phyloP scores from a whole-genome alignment of 2,888 invertebrate genomes.

The Villa cingulata region DNA sequence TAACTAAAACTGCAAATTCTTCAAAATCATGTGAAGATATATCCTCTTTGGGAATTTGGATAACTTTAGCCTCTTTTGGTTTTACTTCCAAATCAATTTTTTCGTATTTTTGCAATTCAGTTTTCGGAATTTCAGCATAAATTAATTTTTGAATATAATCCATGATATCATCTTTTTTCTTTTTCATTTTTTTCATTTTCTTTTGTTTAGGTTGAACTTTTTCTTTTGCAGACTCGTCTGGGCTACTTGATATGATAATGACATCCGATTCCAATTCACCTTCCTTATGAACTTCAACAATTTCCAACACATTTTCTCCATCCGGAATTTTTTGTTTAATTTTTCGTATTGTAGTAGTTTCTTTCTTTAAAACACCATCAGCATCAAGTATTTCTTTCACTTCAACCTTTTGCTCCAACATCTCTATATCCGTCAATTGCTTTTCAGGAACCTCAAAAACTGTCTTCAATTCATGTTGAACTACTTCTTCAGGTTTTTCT shows the following conservation, averaged over 20 bases:
- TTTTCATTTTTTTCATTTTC: not conserved
- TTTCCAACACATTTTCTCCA: conserved; percentile 35
- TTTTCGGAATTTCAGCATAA: conserved; percentile 32
- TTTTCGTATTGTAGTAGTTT: conserved; percentile 28
- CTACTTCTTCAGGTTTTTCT: no score
- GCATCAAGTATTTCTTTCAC: conserved; percentile 21
- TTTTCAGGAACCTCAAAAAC: no score
- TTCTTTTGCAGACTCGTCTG: conserved; percentile 9
- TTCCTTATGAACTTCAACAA: conserved; percentile 30
- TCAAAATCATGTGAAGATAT: conserved; percentile 1
- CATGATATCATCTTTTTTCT: conserved; percentile 26
- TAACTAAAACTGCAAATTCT: conserved; percentile 9
- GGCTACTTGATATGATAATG: conserved; percentile 26
- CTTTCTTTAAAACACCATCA: conserved; percentile 23
- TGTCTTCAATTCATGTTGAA: no score
- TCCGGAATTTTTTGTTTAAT: conserved; percentile 33
- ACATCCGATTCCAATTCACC: conserved; percentile 36
- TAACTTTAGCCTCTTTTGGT: conserved; percentile 7
- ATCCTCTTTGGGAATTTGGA: conserved; percentile 18
- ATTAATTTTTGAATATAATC: conserved; percentile 30
- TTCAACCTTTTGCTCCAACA: conserved; percentile 15
- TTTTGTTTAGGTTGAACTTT: conserved; percentile 4
- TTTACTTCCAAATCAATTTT: conserved; percentile 30
- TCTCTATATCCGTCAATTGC: no score
- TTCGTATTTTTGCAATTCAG: conserved; percentile 35